A percentile compares a stretch with the other conserved stretches of the same genome.
Conservation (phyloP, 1,140 invertebrate species). For the Cotesia vestalis region DNA sequence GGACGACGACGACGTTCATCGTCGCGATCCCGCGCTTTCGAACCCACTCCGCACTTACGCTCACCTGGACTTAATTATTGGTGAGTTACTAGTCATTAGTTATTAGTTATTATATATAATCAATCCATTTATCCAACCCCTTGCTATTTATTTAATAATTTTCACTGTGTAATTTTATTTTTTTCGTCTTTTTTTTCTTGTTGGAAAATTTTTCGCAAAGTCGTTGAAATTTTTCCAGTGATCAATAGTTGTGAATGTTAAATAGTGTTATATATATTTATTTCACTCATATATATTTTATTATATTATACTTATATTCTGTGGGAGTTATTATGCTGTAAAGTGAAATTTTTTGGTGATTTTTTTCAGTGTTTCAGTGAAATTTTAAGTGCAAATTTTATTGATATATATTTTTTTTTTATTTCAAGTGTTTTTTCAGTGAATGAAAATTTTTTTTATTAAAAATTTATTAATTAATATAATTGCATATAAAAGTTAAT, state of each 20-base stretch:
- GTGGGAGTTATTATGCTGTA: too few relatives aligned
- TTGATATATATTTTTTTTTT: too few relatives aligned
- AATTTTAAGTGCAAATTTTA: too few relatives aligned
- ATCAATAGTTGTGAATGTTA: too few relatives aligned
- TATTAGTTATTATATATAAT: background rate
- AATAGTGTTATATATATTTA: background rate
- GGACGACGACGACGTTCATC: constrained; percentile 61
- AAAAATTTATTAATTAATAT: too few relatives aligned
- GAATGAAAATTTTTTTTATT: too few relatives aligned
- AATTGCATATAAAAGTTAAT: too few relatives aligned
- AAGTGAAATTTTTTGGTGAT: too few relatives aligned
- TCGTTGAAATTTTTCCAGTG: background rate
- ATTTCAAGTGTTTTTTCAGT: too few relatives aligned
- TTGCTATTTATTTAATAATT: constrained; percentile 1
- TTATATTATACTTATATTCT: too few relatives aligned
- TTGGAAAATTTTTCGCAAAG: background rate
- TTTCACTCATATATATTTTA: background rate
- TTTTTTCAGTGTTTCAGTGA: too few relatives aligned
- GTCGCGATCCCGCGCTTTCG: constrained; percentile 59
- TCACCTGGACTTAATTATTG: constrained; percentile 66
- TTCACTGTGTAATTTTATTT: constrained; percentile 17
- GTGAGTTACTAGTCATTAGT: constrained; percentile 52
- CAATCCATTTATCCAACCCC: constrained; percentile 12
- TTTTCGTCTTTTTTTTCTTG: background rate
- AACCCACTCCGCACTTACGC: constrained; percentile 57